Percentiles rank a stretch among this genome's conserved stretches.
These are phyloP conservation scores for Centruroides sculpturatus DNA, from an alignment of 1,140 invertebrate species.

Conservation along the genomic window DNA sequence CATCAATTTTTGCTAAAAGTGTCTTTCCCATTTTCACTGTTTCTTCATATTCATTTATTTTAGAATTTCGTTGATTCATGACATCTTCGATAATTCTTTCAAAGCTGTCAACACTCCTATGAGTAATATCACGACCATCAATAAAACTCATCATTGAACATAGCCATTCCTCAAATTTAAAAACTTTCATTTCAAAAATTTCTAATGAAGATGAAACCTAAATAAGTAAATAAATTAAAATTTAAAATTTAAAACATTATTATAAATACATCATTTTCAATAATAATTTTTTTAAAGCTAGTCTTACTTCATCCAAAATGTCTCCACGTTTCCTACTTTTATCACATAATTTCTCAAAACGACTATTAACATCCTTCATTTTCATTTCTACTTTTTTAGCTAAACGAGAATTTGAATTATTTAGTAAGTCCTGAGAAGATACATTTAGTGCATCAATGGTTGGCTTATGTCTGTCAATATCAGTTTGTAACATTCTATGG, in stretches of 20 bases:
- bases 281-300: no score
- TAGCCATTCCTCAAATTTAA: constrained; percentile 30
- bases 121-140: constrained; percentile 51
- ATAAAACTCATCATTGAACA: constrained; percentile 50
- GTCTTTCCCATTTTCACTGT: constrained; percentile 63
- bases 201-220: constrained; percentile 42
- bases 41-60: constrained; percentile 50
- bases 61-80: constrained; percentile 36
- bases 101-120: constrained; percentile 33
- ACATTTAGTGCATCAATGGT: constrained; percentile 66
- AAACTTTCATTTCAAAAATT: constrained; percentile 24
- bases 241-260: no score
- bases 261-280: no score
- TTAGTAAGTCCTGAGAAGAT: constrained; percentile 63
- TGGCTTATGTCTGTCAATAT: constrained; percentile 67
- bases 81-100: constrained; percentile 36
- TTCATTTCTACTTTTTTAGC: constrained; percentile 80
- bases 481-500: constrained; percentile 58
- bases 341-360: constrained; percentile 72
- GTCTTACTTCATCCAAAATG: constrained; percentile 53
- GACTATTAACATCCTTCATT: constrained; percentile 60
- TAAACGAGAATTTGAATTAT: constrained; percentile 65
- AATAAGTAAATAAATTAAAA: neutral
- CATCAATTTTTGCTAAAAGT: constrained; percentile 71
- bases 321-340: constrained; percentile 59